Base-by-base conservation (phyloP, 1,140 invertebrate genomes). In the Chrysomallon squamiferum region DNA sequence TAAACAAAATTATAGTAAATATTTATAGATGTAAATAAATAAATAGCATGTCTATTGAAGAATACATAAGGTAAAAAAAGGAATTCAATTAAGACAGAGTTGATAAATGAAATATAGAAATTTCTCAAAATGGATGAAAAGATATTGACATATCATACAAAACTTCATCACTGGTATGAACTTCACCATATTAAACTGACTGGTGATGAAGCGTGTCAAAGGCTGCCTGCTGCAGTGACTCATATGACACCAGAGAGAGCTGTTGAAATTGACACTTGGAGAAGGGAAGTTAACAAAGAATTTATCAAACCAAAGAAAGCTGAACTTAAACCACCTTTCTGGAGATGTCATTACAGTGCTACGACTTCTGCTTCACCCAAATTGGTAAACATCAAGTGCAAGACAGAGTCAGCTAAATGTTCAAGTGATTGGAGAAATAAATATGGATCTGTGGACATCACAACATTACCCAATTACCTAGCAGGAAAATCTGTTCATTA, bases 81-180 rank as follows among this genome's bases (percentile, higher is more conserved):
- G n/a, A n/a, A n/a, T n/a, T n/a, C n/a, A n/a, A n/a, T n/a, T n/a
- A n/a, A n/a, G n/a, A n/a, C n/a, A n/a, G n/a, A n/a, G n/a, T n/a
- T n/a, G n/a, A n/a, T n/a, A n/a, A n/a, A n/a, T n/a, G n/a, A n/a
- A n/a, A n/a, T n/a, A n/a, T n/a, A n/a, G n/a, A n/a, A n/a, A n/a
- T n/a, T n/a, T n/a, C n/a, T n/a, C n/a, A 65, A 18, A 13, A 74
- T 74, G 72, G 65, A 74, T 66, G 61, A 63, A 32, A 61, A 63
- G n/a, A 47, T 66, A 22, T 64, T 74, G 15, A 50, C 65, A 11
- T 68, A 74, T 58, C 73, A 75, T 60, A 72, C 62, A 4, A 69
- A 72, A 59, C 66, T 63, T 22, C 61, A 63, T 49, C 61, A 68
- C 32, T 59, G 61, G 56, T 54, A 64, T 57, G 35, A 59, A 15